Evolutionary conservation across 2,888 invertebrate species (phyloP).

Genomic region (Sphaerophoria taeniata): DNA sequence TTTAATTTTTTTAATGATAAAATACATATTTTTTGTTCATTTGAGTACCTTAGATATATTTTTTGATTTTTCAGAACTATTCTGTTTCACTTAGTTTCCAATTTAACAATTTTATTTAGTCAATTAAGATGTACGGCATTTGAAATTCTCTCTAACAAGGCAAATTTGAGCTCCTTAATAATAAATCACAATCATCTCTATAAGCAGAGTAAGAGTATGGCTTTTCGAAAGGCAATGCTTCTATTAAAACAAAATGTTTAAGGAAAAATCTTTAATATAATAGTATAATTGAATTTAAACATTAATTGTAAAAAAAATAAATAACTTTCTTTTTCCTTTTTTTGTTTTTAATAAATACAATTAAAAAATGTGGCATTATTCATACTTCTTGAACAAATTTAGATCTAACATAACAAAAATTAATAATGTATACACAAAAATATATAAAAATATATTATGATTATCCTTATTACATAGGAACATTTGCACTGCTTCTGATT

Average conservation of each 20-base stretch:
- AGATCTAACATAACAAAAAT: conserved; percentile 17
- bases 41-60: too few relatives aligned
- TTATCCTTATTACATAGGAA: conserved; percentile 33
- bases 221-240: conserved; percentile 26
- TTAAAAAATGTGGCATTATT: not conserved
- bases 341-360: conserved; percentile 20
- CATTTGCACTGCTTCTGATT: conserved; percentile 64
- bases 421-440: conserved; percentile 28
- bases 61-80: too few relatives aligned
- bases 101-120: too few relatives aligned
- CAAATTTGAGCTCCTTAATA: conserved; percentile 4
- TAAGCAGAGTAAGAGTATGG: not conserved
- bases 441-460: conserved; percentile 13
- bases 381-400: conserved; percentile 4
- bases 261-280: not conserved
- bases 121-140: too few relatives aligned
- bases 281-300: too few relatives aligned
- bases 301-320: not conserved
- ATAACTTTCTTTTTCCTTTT: not conserved
- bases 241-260: conserved; percentile 11
- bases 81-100: too few relatives aligned
- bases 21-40: too few relatives aligned
- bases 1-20: too few relatives aligned
- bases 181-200: conserved; percentile 1
- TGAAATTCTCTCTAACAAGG: not conserved